These are phyloP conservation scores for Tipula lateralis DNA, from an alignment of 2,888 invertebrate species.

Conservation along the genomic window DNA sequence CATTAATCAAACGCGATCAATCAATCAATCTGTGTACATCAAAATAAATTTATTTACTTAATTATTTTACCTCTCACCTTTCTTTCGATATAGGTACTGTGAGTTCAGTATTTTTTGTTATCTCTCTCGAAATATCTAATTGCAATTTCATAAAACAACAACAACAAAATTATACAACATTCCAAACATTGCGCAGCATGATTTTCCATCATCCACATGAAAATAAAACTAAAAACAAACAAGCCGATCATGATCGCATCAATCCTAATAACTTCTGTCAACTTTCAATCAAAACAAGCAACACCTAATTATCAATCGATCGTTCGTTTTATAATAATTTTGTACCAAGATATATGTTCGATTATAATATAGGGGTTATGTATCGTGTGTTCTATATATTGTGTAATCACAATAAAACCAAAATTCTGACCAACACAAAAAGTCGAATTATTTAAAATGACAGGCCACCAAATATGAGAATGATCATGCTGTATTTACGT, in stretches of 20 bases:
- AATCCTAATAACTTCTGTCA: slow-evolving; percentile 19
- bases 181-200: not conserved
- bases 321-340: not conserved
- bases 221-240: not conserved
- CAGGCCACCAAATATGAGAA: slow-evolving; percentile 24
- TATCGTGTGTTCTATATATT: not conserved
- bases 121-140: not conserved
- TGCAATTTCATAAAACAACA: not conserved
- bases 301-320: slow-evolving; percentile 5
- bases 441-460: not conserved
- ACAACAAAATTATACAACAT: not conserved
- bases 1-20: not conserved
- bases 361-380: not conserved
- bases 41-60: not conserved
- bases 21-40: not conserved
- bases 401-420: not conserved
- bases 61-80: slow-evolving; percentile 19
- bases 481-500: not conserved
- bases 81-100: not conserved
- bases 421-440: not conserved
- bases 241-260: slow-evolving; percentile 19
- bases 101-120: not conserved
- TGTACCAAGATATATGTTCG: not conserved
- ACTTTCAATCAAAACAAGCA: slow-evolving; percentile 24
- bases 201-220: not conserved